Conservation (phyloP, 2,888 invertebrate genomes). For the Habroteleia sp. region DNA sequence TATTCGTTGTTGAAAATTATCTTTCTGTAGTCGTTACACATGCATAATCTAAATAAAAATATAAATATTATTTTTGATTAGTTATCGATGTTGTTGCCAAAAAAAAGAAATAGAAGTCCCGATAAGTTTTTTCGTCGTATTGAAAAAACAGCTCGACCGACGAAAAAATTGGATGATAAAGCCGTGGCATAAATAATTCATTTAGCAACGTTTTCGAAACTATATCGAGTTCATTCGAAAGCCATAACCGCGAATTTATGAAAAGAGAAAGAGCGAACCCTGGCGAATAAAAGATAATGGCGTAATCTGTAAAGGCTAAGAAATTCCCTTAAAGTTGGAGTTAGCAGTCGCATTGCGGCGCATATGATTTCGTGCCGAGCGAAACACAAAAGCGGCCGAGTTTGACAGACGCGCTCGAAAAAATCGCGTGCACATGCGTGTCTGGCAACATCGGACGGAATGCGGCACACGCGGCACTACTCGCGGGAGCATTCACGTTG, state of each 20-base stretch:
- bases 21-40: too few relatives aligned
- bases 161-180: too few relatives aligned
- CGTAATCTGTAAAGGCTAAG: background rate
- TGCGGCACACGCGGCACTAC: background rate
- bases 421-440: constrained; percentile 34
- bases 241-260: background rate
- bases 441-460: constrained; percentile 9
- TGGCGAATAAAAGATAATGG: constrained; percentile 7
- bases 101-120: too few relatives aligned
- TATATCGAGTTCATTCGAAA: background rate
- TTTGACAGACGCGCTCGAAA: constrained; percentile 11
- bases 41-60: too few relatives aligned
- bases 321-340: background rate
- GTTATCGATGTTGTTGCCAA: too few relatives aligned
- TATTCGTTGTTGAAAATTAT: too few relatives aligned
- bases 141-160: too few relatives aligned
- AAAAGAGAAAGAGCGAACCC: background rate
- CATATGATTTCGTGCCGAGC: constrained; percentile 11
- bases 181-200: too few relatives aligned
- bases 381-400: constrained; percentile 7
- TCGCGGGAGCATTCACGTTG: background rate
- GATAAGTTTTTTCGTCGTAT: too few relatives aligned
- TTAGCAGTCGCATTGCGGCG: constrained; percentile 19
- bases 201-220: too few relatives aligned
- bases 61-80: too few relatives aligned